Conservation (phyloP, 2,888 invertebrate species). For the Mellilla xanthometata region DNA sequence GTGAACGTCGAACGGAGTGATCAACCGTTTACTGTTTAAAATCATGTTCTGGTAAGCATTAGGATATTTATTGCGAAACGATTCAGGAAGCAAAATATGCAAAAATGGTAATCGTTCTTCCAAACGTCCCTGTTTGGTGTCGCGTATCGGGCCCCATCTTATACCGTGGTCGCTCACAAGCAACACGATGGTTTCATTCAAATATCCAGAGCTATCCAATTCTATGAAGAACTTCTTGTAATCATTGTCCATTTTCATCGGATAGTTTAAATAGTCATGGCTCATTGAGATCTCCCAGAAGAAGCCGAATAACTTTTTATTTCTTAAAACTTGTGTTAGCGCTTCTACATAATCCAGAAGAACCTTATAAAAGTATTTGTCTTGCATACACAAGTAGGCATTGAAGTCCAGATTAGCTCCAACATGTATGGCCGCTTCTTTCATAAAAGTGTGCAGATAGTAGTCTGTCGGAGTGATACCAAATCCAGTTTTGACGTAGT, state of each 20-base stretch:
- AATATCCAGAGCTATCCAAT: conserved; percentile 72
- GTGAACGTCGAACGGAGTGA: conserved; percentile 92
- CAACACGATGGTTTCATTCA: conserved; percentile 87
- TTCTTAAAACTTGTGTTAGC: conserved; percentile 82
- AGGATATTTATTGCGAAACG: conserved; percentile 85
- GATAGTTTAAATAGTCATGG: conserved; percentile 92
- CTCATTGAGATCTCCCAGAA: conserved; percentile 93
- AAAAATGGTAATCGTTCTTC: conserved; percentile 94
- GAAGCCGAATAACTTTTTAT: conserved; percentile 88
- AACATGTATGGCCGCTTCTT: conserved; percentile 85
- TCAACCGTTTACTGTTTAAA: conserved; percentile 86
- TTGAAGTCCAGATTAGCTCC: conserved; percentile 86
- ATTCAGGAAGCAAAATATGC: conserved; percentile 87
- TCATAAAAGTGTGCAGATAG: conserved; percentile 89
- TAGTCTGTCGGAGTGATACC: conserved; percentile 90
- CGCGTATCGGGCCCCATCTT: conserved; percentile 91
- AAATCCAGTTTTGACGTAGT: conserved; percentile 90
- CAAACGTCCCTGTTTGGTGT: conserved; percentile 92
- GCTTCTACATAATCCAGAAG: conserved; percentile 87
- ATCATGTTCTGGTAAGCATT: conserved; percentile 84
- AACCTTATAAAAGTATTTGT: conserved; percentile 86
- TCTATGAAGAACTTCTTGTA: conserved; percentile 83
- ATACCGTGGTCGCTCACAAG: conserved; percentile 95
- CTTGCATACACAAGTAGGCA: conserved; percentile 87
- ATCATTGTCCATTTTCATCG: conserved; percentile 87